Conservation (phyloP, 2,888 invertebrate species). For the Uloborus plumipes region DNA sequence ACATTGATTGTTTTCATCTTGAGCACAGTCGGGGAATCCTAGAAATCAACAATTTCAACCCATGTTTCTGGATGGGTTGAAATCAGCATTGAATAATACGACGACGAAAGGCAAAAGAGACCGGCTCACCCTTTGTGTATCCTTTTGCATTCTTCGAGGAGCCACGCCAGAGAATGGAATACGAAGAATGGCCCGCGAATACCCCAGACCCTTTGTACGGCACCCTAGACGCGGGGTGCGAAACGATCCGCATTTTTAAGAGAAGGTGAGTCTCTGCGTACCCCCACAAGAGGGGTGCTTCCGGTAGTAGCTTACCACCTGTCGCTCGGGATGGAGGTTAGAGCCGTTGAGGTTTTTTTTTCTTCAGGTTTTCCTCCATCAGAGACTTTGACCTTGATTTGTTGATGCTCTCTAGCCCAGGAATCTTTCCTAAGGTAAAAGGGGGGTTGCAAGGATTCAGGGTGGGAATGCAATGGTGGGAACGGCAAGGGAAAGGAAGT, state of each 20-base stretch:
- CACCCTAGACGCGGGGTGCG: slow-evolving; percentile 3
- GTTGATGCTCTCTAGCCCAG: slow-evolving; percentile 7
- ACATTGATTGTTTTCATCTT: no score
- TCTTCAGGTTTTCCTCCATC: slow-evolving; percentile 17
- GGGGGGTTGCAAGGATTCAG: neutral
- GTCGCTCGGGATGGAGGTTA: slow-evolving; percentile 19
- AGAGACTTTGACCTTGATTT: slow-evolving; percentile 42
- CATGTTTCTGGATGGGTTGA: no score
- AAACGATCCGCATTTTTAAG: slow-evolving; percentile 30
- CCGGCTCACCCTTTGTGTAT: slow-evolving; percentile 26
- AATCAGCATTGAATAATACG: no score
- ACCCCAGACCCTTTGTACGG: slow-evolving; percentile 2
- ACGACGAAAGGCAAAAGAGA: neutral
- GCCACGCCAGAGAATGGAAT: slow-evolving; percentile 50
- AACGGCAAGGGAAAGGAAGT: slow-evolving; percentile 44
- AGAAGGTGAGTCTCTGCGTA: slow-evolving; percentile 13
- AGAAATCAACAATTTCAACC: no score
- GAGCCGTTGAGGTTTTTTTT: slow-evolving; percentile 4
- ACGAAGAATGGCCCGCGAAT: slow-evolving; percentile 40
- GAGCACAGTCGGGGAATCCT: no score
- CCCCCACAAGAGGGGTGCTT: slow-evolving; percentile 12
- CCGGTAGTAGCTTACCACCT: slow-evolving; percentile 38
- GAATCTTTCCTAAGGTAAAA: slow-evolving; percentile 11
- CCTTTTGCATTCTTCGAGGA: slow-evolving; percentile 32
- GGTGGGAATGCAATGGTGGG: slow-evolving; percentile 32